Conservation (phyloP, 2,888 invertebrate species). For the Drosophila leonis region DNA sequence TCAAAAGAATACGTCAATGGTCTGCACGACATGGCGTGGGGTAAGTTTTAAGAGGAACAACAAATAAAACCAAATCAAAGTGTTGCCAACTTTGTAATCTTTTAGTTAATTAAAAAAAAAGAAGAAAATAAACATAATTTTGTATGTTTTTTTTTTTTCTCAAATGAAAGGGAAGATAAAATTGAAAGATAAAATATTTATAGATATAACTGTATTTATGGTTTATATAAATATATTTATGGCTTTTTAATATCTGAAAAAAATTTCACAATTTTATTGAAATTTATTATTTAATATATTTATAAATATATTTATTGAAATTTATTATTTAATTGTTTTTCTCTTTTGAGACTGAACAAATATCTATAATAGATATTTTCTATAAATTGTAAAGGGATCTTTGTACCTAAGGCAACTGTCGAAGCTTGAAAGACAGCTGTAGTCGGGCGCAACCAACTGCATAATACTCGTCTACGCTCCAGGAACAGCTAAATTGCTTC, state of each 20-base stretch:
- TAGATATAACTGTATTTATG: no score
- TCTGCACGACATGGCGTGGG: constrained; percentile 45
- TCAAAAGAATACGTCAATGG: constrained; percentile 65
- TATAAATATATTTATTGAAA: not conserved
- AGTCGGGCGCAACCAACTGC: not conserved
- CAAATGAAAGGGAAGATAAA: not conserved
- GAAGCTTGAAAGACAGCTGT: not conserved
- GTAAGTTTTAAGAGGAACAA: constrained; percentile 19
- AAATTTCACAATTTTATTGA: not conserved
- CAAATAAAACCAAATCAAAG: constrained; percentile 19
- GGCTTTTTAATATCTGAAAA: not conserved
- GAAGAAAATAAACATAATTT: not conserved
- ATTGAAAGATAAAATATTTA: not conserved
- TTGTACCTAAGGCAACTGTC: not conserved
- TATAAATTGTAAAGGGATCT: not conserved
- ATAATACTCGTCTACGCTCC: not conserved
- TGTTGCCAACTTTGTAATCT: constrained; percentile 37
- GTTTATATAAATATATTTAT: constrained; percentile 1
- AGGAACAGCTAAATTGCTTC: not conserved
- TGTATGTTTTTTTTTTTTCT: not conserved
- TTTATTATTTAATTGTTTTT: not conserved
- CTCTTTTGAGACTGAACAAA: not conserved
- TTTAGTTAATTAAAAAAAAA: constrained; percentile 10
- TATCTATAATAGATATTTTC: not conserved
- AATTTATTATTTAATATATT: not conserved